phyloP scores from a whole-genome alignment of 2,113 vertebrate genomes.

The Cyrtonyx montezumae region DNA sequence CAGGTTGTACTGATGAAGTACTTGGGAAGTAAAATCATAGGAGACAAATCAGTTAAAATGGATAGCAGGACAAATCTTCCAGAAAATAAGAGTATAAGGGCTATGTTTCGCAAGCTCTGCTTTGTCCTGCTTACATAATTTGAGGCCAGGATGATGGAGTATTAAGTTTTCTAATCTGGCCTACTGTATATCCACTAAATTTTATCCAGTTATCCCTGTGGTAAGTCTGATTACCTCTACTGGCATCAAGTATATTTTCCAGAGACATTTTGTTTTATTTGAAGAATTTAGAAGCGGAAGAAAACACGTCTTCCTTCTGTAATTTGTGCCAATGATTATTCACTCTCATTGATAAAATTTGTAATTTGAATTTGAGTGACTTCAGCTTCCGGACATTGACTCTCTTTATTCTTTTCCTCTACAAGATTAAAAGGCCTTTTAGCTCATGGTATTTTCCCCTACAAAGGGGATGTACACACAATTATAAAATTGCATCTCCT shows the following conservation, averaged over 20 bases:
- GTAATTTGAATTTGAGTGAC: neutral
- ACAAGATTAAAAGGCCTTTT: neutral
- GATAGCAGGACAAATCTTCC: neutral
- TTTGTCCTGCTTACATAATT: neutral
- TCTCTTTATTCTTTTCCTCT: neutral
- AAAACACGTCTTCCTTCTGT: neutral
- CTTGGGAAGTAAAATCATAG: neutral
- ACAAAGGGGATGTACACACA: fast-evolving
- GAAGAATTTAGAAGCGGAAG: neutral
- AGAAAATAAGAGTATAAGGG: neutral
- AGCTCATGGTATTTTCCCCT: neutral
- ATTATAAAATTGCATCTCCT: neutral
- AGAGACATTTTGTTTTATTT: neutral
- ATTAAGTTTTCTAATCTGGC: neutral
- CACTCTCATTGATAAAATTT: neutral
- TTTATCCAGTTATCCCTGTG: neutral
- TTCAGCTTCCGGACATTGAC: neutral
- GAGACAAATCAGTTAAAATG: neutral
- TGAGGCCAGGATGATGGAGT: neutral
- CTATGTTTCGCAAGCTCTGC: neutral
- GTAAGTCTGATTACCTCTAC: neutral
- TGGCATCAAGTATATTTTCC: neutral
- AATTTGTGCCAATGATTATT: neutral
- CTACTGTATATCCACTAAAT: neutral
- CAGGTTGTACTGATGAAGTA: neutral